These are phyloP conservation scores for Aphelocoma californica DNA, from an alignment of 2,797 vertebrate species.

Conservation along the genomic window DNA sequence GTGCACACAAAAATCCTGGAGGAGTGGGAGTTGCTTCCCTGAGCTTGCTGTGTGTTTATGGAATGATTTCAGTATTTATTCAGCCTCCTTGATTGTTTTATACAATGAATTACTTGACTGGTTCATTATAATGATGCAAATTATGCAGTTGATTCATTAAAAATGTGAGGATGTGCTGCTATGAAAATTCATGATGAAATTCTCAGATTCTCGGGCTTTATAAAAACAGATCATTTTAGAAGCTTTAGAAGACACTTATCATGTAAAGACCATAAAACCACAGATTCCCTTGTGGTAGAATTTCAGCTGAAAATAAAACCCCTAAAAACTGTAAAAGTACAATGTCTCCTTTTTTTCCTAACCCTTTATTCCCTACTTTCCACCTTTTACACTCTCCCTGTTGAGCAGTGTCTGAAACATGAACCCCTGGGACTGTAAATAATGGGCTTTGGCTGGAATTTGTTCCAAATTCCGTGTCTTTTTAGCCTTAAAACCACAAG, in stretches of 20 bases:
- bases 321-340: neutral
- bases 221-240: neutral
- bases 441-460: rapidly evolving
- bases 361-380: neutral
- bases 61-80: neutral
- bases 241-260: neutral
- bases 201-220: neutral
- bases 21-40: neutral
- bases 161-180: neutral
- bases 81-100: neutral
- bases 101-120: neutral
- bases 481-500: neutral
- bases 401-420: neutral
- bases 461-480: neutral
- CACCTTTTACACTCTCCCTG: neutral
- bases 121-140: neutral
- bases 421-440: neutral
- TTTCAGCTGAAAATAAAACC: neutral
- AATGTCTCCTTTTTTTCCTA: neutral
- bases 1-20: neutral
- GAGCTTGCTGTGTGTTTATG: neutral
- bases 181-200: neutral
- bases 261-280: neutral
- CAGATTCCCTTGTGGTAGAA: neutral
- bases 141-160: neutral